A percentile compares a stretch with the other conserved stretches of the same genome.
These are phyloP conservation scores for Bettongia penicillata DNA, from an alignment of 2,113 vertebrate species.

Conservation along the genomic window DNA sequence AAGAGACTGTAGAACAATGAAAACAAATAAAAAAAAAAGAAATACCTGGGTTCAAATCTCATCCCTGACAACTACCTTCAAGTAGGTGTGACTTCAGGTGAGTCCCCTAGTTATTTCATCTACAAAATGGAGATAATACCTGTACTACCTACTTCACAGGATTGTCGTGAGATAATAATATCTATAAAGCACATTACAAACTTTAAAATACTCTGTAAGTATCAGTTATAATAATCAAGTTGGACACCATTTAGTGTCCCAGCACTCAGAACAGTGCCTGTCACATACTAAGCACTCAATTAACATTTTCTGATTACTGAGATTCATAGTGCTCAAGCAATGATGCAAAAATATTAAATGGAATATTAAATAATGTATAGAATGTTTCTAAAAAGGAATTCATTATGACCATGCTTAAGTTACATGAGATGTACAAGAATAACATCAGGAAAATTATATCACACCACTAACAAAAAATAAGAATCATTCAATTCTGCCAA, in stretches of 20 bases:
- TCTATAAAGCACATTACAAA: background rate
- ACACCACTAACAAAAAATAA: too few relatives aligned
- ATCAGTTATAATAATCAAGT: too few relatives aligned
- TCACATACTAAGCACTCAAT: background rate
- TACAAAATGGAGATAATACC: background rate
- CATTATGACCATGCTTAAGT: background rate
- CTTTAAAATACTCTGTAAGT: background rate
- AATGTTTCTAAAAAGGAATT: background rate
- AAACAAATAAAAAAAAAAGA: too few relatives aligned
- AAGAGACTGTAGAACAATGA: too few relatives aligned
- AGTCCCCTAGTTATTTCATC: background rate
- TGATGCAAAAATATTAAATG: too few relatives aligned
- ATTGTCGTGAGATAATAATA: background rate
- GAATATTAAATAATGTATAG: background rate
- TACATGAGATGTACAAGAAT: background rate
- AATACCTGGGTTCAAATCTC: background rate
- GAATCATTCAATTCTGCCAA: background rate
- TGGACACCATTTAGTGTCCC: background rate
- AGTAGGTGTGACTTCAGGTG: background rate
- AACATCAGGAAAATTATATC: background rate
- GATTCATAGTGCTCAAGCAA: background rate
- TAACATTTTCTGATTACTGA: background rate
- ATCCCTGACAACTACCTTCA: background rate
- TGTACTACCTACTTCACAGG: too few relatives aligned
- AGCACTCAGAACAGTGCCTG: too few relatives aligned